Percentiles rank a stretch among this genome's conserved stretches.
Evolutionary conservation across 2,888 invertebrate species (phyloP).

Genomic region (Strigamia maritima): DNA sequence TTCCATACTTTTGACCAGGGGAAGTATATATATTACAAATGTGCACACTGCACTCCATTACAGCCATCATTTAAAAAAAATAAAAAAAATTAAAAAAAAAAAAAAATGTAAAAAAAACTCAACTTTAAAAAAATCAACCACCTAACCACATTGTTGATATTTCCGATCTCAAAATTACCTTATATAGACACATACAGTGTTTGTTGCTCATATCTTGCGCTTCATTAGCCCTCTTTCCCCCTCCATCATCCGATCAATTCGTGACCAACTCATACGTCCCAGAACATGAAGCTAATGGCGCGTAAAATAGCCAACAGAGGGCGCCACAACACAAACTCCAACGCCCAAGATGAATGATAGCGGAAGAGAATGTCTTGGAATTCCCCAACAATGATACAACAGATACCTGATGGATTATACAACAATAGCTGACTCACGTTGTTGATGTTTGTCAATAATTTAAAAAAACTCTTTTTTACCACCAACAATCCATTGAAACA

Average conservation of each 20-base stretch:
- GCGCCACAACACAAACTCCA: not conserved
- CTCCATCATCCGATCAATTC: slow-evolving; percentile 1
- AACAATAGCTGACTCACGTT: slow-evolving; percentile 6
- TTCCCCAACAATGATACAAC: not conserved
- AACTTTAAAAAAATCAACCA: not conserved
- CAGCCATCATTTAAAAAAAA: too few species aligned
- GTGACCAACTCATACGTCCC: not conserved
- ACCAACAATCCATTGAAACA: not conserved
- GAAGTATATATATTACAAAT: too few species aligned
- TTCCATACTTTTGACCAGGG: too few species aligned
- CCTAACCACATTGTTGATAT: not conserved
- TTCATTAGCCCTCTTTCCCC: not conserved
- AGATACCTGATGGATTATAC: not conserved
- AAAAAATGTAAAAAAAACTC: too few species aligned
- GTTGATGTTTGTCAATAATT: not conserved
- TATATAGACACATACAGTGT: not conserved
- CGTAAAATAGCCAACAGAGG: slow-evolving; percentile 5
- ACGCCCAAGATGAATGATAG: not conserved
- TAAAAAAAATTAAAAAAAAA: too few species aligned
- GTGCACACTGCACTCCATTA: too few species aligned
- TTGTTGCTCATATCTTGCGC: not conserved
- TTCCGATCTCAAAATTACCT: not conserved
- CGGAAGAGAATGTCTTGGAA: not conserved
- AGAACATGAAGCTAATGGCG: not conserved
- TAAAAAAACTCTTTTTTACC: not conserved